phyloP scores from a whole-genome alignment of 2,888 invertebrate species.

The Labia minor region DNA sequence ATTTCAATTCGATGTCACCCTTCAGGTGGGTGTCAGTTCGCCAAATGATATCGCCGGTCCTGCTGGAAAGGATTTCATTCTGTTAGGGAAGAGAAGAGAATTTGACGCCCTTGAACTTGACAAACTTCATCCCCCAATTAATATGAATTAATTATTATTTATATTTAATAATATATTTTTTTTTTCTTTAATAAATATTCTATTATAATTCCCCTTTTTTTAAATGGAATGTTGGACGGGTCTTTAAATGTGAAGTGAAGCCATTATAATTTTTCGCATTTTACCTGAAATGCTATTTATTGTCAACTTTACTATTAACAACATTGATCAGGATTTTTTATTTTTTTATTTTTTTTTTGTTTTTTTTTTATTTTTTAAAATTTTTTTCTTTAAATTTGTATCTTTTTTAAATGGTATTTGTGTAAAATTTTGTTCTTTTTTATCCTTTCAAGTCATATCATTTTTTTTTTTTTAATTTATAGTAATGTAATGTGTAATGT shows the following conservation, averaged over 20 bases:
- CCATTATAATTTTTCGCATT: constrained; percentile 18
- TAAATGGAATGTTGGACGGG: constrained; percentile 5
- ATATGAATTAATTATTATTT: neutral
- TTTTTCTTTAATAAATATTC: neutral
- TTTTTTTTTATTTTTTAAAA: neutral
- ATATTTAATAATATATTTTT: neutral
- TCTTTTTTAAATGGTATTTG: neutral
- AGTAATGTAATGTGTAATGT: neutral
- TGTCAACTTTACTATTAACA: constrained; percentile 41
- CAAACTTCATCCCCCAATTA: neutral
- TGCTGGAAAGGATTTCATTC: too few relatives aligned
- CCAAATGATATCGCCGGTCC: too few relatives aligned
- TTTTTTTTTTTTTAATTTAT: too few relatives aligned
- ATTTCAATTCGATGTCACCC: too few relatives aligned
- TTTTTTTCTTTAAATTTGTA: neutral
- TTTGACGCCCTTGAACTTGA: neutral
- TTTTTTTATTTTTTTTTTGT: constrained; percentile 13
- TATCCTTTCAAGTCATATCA: too few relatives aligned
- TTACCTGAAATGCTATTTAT: constrained; percentile 40
- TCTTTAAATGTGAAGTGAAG: constrained; percentile 13
- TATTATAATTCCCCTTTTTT: neutral
- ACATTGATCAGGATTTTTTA: constrained; percentile 37
- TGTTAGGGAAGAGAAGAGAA: neutral
- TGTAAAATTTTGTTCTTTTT: neutral
- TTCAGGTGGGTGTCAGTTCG: too few relatives aligned